Percentiles rank a stretch among this genome's conserved stretches.
phyloP scores from a whole-genome alignment of 2,888 invertebrate genomes.

The Heliothis peltigera region DNA sequence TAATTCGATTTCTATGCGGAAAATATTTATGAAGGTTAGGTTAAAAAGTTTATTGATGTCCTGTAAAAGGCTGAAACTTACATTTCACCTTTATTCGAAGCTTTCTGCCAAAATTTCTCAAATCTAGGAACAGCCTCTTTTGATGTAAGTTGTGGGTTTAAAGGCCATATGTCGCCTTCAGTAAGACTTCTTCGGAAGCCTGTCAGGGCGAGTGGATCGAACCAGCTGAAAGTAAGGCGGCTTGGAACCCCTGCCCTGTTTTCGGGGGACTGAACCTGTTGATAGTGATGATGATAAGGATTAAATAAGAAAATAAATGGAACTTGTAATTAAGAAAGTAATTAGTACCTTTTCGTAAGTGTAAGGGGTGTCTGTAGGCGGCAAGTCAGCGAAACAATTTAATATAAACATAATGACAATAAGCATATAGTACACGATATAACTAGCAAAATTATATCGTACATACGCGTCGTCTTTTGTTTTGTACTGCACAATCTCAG shows the following conservation, averaged over 20 bases:
- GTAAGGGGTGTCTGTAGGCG: slow-evolving; percentile 92
- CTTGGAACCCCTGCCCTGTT: slow-evolving; percentile 95
- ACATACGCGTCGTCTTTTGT: slow-evolving; percentile 85
- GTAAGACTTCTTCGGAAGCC: slow-evolving; percentile 95
- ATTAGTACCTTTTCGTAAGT: slow-evolving; percentile 89
- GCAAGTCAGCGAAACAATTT: slow-evolving; percentile 94
- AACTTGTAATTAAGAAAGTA: neutral
- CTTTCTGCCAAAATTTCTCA: slow-evolving; percentile 94
- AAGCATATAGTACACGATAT: slow-evolving; percentile 94
- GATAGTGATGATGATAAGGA: neutral
- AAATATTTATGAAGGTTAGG: no score
- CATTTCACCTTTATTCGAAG: slow-evolving; percentile 90
- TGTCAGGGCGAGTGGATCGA: slow-evolving; percentile 94
- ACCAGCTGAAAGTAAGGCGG: slow-evolving; percentile 96
- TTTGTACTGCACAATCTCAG: slow-evolving; percentile 84
- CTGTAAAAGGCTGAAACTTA: slow-evolving; percentile 73
- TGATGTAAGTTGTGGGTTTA: slow-evolving; percentile 95
- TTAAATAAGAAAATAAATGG: neutral
- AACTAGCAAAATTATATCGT: slow-evolving; percentile 92
- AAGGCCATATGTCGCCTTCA: slow-evolving; percentile 95
- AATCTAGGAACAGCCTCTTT: slow-evolving; percentile 94
- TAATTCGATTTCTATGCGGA: no score
- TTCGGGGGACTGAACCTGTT: slow-evolving; percentile 96
- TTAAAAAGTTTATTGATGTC: no score
- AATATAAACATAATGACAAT: slow-evolving; percentile 92